Percentiles rank a stretch among this genome's conserved stretches.
phyloP scores from a whole-genome alignment of 2,113 vertebrate species.

The Xerus inauris region DNA sequence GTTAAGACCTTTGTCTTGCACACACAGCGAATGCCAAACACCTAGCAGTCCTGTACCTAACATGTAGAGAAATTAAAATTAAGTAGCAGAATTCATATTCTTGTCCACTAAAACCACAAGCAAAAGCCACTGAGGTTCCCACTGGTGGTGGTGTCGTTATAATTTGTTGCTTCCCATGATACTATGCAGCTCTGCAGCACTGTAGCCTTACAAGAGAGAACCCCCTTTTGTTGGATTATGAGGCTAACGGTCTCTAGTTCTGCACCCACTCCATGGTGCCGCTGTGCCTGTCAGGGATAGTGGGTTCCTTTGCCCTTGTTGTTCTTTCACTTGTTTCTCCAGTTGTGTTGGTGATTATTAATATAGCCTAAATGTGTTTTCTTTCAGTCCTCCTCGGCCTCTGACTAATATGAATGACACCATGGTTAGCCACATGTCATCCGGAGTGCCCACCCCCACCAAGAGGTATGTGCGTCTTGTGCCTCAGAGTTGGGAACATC shows the following conservation, averaged over 20 bases:
- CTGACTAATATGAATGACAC: constrained; percentile 94
- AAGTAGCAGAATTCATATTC: not conserved
- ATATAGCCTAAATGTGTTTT: constrained; percentile 59
- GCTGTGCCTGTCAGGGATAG: not conserved
- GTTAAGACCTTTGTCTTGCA: not conserved
- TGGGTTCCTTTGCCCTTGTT: not conserved
- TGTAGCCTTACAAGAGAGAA: not conserved
- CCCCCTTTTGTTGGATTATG: not conserved
- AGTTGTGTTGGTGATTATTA: constrained; percentile 25
- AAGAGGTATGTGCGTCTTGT: constrained; percentile 89
- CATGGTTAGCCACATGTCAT: constrained; percentile 91
- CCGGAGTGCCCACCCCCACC: constrained; percentile 93
- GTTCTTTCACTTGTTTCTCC: not conserved
- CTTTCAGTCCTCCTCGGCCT: constrained; percentile 92
- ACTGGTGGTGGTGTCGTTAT: not conserved
- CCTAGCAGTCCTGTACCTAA: not conserved
- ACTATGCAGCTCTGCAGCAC: not conserved
- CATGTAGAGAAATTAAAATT: not conserved
- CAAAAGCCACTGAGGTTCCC: not conserved
- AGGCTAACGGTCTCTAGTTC: not conserved
- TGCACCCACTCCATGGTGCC: not conserved
- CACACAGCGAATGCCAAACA: not conserved
- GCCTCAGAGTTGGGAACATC: not conserved
- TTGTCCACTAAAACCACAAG: not conserved
- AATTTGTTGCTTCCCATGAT: too few species aligned